These are phyloP conservation scores for Netelia inedita DNA, from an alignment of 2,888 invertebrate genomes.

Conservation along the genomic window DNA sequence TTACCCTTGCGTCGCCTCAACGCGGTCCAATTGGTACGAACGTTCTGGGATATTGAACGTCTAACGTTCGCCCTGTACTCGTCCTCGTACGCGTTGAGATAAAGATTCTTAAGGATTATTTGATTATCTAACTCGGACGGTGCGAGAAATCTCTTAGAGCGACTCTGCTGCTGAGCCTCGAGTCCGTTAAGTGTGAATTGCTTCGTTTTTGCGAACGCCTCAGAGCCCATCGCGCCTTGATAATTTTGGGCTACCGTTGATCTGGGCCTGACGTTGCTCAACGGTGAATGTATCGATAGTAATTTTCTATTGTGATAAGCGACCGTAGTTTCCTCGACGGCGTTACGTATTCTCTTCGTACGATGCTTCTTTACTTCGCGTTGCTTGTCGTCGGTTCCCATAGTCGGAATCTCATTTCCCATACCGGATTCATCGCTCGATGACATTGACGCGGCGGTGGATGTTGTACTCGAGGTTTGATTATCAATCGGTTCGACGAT, in stretches of 20 bases:
- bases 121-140: slow-evolving; percentile 82
- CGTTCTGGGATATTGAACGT: slow-evolving; percentile 79
- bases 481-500: slow-evolving; percentile 51
- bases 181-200: slow-evolving; percentile 77
- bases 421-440: slow-evolving; percentile 70
- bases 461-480: slow-evolving; percentile 57
- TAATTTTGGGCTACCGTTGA: slow-evolving; percentile 60
- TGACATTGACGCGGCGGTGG: slow-evolving; percentile 62
- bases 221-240: slow-evolving; percentile 43
- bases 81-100: slow-evolving; percentile 82
- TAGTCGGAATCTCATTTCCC: slow-evolving; percentile 82
- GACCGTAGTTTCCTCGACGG: slow-evolving; percentile 73
- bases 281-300: slow-evolving; percentile 76
- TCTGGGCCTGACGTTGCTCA: slow-evolving; percentile 69
- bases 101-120: slow-evolving; percentile 83
- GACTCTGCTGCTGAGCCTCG: slow-evolving; percentile 80
- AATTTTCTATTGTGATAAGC: slow-evolving; percentile 75
- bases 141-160: slow-evolving; percentile 81
- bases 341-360: slow-evolving; percentile 82
- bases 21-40: slow-evolving; percentile 76
- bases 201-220: slow-evolving; percentile 68
- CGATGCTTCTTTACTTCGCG: slow-evolving; percentile 80
- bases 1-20: slow-evolving; percentile 79
- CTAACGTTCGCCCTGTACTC: slow-evolving; percentile 83
- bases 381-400: slow-evolving; percentile 64